A percentile compares a stretch with the other conserved stretches of the same genome.
phyloP scores from a whole-genome alignment of 1,140 invertebrate species.

The Coelopa frigida region DNA sequence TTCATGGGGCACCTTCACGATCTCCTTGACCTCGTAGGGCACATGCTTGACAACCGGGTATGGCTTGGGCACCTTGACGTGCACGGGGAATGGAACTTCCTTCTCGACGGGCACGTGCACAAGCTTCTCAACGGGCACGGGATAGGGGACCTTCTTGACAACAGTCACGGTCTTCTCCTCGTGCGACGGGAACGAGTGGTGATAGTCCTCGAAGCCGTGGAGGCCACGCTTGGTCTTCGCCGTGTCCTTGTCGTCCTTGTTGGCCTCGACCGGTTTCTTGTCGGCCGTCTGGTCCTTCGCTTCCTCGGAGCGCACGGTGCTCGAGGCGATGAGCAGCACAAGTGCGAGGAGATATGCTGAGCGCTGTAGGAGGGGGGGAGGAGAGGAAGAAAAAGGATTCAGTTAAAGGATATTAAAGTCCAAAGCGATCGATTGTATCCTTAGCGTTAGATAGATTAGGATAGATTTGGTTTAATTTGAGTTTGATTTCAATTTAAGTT shows the following conservation, averaged over 20 bases:
- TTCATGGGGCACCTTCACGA: slow-evolving; percentile 55
- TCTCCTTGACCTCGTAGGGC: slow-evolving; percentile 55
- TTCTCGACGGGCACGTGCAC: slow-evolving; percentile 51
- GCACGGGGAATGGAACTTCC: slow-evolving; percentile 50
- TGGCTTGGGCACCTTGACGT: slow-evolving; percentile 53
- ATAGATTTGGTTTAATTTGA: too few relatives aligned
- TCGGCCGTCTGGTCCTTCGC: slow-evolving; percentile 44
- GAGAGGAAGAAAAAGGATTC: neutral
- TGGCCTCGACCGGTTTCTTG: slow-evolving; percentile 40
- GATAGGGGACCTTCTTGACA: slow-evolving; percentile 61
- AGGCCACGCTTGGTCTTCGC: slow-evolving; percentile 60
- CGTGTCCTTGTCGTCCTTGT: slow-evolving; percentile 46
- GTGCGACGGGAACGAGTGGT: slow-evolving; percentile 11
- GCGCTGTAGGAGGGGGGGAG: slow-evolving; percentile 22
- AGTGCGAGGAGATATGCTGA: slow-evolving; percentile 47
- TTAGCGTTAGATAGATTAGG: too few relatives aligned
- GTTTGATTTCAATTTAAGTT: too few relatives aligned
- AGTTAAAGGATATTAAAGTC: too few relatives aligned
- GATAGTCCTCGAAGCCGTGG: slow-evolving; percentile 47
- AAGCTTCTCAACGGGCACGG: slow-evolving; percentile 56
- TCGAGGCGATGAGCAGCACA: slow-evolving; percentile 44
- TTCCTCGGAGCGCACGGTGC: slow-evolving; percentile 29
- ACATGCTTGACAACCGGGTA: slow-evolving; percentile 57
- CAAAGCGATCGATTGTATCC: too few relatives aligned
- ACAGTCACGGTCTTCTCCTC: slow-evolving; percentile 65